These are phyloP conservation scores for Ispidina lecontei DNA, from an alignment of 2,797 vertebrate genomes.

Conservation along the genomic window DNA sequence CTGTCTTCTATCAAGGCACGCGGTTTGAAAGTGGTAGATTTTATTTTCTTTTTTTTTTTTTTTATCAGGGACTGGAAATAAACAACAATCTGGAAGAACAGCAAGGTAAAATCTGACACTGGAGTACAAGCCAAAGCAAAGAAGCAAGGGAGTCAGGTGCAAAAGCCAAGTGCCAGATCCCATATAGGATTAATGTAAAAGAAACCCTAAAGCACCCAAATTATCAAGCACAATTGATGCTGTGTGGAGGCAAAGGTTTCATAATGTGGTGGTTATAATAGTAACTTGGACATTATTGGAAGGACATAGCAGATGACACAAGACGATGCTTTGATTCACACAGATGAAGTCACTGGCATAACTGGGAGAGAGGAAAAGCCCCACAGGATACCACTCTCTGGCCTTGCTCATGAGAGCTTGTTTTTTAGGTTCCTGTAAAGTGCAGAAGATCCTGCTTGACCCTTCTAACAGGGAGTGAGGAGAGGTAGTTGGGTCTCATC, in stretches of 20 bases:
- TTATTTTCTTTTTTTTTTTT: conserved; percentile 52
- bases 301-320: not conserved
- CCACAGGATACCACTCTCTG: not conserved
- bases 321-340: not conserved
- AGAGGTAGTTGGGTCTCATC: not conserved
- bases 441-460: not conserved
- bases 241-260: not conserved
- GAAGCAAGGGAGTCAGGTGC: not conserved
- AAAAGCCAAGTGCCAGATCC: not conserved
- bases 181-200: not conserved
- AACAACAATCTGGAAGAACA: not conserved
- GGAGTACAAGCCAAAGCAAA: fast-evolving
- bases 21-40: conserved; percentile 1
- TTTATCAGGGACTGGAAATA: conserved; percentile 30
- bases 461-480: not conserved
- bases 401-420: not conserved
- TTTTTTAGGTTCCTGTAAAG: not conserved
- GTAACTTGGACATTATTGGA: not conserved
- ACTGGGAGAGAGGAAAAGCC: not conserved
- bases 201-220: not conserved
- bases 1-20: not conserved
- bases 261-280: fast-evolving
- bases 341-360: not conserved
- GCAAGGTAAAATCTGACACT: not conserved
- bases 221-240: not conserved